phyloP scores from a whole-genome alignment of 2,888 invertebrate genomes.

The Cataglyphis rosenhaueri region DNA sequence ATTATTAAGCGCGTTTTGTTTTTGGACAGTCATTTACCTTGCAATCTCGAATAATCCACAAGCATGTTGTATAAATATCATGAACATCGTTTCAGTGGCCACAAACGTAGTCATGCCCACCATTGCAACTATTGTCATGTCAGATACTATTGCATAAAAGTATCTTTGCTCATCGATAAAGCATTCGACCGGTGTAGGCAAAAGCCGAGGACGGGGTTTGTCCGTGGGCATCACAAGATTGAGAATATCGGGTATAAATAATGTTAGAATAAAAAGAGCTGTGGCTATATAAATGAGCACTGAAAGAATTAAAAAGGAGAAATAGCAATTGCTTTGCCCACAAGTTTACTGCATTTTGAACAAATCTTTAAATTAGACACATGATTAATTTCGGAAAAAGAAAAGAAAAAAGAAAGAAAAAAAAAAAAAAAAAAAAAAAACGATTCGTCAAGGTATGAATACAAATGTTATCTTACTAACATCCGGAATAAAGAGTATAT shows the following conservation, averaged over 20 bases:
- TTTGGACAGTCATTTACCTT: constrained; percentile 19
- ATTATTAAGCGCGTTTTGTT: not conserved
- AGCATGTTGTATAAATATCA: constrained; percentile 25
- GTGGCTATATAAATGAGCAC: not conserved
- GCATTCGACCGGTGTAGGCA: not conserved
- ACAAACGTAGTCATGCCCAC: constrained; percentile 19
- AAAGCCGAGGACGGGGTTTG: constrained; percentile 23
- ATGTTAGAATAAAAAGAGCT: not conserved
- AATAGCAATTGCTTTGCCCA: not conserved
- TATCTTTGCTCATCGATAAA: constrained; percentile 29
- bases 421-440: not conserved
- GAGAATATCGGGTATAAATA: constrained; percentile 35
- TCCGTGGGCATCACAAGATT: constrained; percentile 25
- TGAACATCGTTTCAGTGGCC: constrained; percentile 41
- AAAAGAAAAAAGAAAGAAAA: not conserved
- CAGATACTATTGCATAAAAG: not conserved
- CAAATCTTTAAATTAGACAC: not conserved
- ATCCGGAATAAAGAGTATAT: constrained; percentile 2
- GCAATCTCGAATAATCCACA: constrained; percentile 34
- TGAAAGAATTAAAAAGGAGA: not conserved
- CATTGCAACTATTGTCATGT: not conserved
- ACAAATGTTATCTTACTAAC: not conserved
- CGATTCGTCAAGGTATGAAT: not conserved
- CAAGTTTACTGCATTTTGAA: not conserved
- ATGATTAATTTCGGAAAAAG: not conserved